Evolutionary conservation across 1,140 invertebrate genomes (phyloP).

Genomic region (Drosophila funebris): DNA sequence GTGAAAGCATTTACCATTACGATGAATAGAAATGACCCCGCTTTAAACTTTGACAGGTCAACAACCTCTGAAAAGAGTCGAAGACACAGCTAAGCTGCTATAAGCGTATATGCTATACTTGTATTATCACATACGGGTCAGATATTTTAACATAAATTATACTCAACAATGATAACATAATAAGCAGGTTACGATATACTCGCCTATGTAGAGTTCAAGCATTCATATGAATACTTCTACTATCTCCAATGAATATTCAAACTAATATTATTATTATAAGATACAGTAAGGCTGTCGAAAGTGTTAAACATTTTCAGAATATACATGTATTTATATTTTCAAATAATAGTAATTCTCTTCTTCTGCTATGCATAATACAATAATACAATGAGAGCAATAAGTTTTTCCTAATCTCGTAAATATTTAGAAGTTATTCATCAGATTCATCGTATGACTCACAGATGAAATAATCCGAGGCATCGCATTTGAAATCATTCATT

Average conservation of each 20-base stretch:
- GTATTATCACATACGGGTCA: slow-evolving; percentile 12
- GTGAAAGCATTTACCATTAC: slow-evolving; percentile 62
- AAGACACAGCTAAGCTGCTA: not conserved
- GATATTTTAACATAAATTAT: slow-evolving; percentile 23
- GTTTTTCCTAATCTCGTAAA: no score
- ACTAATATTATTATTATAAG: not conserved
- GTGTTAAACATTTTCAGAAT: not conserved
- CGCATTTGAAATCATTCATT: slow-evolving; percentile 9
- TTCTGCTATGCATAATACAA: no score
- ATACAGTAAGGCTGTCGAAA: not conserved
- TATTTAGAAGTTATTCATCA: not conserved
- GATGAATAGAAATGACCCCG: slow-evolving; percentile 11
- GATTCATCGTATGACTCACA: slow-evolving; percentile 2
- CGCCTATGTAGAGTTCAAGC: not conserved
- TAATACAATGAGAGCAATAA: no score
- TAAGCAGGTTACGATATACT: not conserved
- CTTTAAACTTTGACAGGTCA: slow-evolving; percentile 19
- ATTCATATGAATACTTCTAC: not conserved
- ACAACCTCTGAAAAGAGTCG: slow-evolving; percentile 16
- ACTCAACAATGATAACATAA: slow-evolving; percentile 18
- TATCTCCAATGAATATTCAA: slow-evolving; percentile 4
- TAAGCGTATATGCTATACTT: not conserved
- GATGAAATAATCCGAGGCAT: not conserved
- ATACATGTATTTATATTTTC: no score
- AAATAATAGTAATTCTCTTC: no score